Evolutionary conservation across 2,113 vertebrate species (phyloP).

Genomic region (Pterocles burchelli): DNA sequence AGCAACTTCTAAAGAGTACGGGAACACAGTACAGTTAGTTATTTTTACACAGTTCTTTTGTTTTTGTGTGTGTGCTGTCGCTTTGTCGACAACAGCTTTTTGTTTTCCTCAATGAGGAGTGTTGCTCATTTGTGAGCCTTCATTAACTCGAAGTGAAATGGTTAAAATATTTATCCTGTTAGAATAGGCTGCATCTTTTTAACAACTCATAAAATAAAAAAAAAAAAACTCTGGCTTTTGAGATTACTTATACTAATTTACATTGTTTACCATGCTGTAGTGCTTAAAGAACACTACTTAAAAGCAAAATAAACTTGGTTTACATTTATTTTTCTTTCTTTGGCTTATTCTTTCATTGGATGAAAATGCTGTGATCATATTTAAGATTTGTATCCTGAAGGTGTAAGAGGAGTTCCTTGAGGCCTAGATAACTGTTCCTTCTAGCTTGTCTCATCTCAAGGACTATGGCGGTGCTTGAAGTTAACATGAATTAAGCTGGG

Average conservation of each 20-base stretch:
- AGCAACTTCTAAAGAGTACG: conserved; percentile 90
- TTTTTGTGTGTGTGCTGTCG: conserved; percentile 96
- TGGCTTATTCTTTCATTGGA: conserved; percentile 71
- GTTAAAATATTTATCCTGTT: conserved; percentile 99
- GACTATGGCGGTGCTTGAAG: not conserved
- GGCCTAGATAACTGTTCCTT: conserved; percentile 14
- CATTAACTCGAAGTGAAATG: conserved; percentile 97
- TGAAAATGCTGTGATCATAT: conserved; percentile 65
- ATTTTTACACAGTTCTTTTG: conserved; percentile 88
- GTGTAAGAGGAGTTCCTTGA: not conserved
- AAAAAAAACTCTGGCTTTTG: conserved; percentile 91
- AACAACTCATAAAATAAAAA: conserved; percentile 89
- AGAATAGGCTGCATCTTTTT: conserved; percentile 98
- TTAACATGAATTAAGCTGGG: not conserved
- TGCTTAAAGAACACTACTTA: conserved; percentile 97
- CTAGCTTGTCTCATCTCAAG: conserved; percentile 38
- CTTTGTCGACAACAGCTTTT: conserved; percentile 99
- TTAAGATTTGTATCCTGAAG: conserved; percentile 7
- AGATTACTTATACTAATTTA: conserved; percentile 97
- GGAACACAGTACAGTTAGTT: conserved; percentile 93
- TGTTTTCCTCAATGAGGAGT: conserved; percentile 99
- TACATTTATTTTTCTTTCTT: conserved; percentile 91
- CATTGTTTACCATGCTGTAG: conserved; percentile 99
- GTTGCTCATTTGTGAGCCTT: conserved; percentile 99
- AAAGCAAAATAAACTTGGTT: conserved; percentile 98